These are phyloP conservation scores for Pterobdella sp. DNA, from an alignment of 2,888 invertebrate species.

Conservation along the genomic window DNA sequence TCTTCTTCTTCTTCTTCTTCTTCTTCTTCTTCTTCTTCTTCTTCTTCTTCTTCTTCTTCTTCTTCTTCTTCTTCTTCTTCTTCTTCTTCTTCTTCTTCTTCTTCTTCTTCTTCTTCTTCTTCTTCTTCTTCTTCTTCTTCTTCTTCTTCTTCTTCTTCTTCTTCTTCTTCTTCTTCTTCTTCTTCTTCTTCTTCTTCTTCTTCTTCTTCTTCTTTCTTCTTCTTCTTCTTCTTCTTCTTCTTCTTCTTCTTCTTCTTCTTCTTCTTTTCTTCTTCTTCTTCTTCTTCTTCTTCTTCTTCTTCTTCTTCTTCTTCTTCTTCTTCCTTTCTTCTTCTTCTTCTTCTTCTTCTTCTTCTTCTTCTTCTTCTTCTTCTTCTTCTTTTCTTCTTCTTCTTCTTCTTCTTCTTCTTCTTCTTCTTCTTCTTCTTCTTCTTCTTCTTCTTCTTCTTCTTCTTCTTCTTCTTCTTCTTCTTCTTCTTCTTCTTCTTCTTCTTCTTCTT, in stretches of 20 bases:
- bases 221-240: constrained; percentile 13
- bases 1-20: constrained; percentile 6
- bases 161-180: constrained; percentile 1
- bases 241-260: constrained; percentile 2
- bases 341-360: constrained; percentile 6
- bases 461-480: constrained; percentile 1
- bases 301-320: constrained; percentile 1
- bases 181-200: constrained; percentile 1
- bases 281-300: constrained; percentile 1
- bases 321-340: not conserved
- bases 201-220: constrained; percentile 3
- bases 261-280: not conserved
- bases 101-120: constrained; percentile 1
- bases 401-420: constrained; percentile 1
- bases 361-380: constrained; percentile 1
- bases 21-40: constrained; percentile 1
- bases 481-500: constrained; percentile 1
- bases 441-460: constrained; percentile 1
- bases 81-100: constrained; percentile 1
- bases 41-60: constrained; percentile 1
- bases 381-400: constrained; percentile 1
- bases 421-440: constrained; percentile 1
- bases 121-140: constrained; percentile 1
- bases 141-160: constrained; percentile 1
- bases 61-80: constrained; percentile 1